Evolutionary conservation across 2,888 invertebrate genomes (phyloP).

Genomic region (Anoplius nigerrimus): DNA sequence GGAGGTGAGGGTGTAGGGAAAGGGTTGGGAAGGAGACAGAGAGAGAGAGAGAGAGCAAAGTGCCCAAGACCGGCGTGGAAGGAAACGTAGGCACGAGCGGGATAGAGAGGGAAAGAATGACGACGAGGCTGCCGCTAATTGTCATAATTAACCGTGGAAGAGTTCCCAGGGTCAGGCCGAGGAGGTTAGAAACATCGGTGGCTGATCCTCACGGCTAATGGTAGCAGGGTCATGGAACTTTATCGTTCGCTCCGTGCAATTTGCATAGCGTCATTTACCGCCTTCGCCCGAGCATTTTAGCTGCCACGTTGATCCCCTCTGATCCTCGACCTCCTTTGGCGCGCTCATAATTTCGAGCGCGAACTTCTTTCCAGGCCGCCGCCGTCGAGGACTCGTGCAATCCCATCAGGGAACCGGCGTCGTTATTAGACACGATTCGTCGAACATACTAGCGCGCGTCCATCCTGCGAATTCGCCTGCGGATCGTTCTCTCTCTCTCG

Average conservation of each 20-base stretch:
- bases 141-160: constrained; percentile 55
- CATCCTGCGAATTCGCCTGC: too few species aligned
- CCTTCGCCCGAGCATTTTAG: constrained; percentile 13
- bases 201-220: constrained; percentile 33
- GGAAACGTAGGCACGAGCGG: not conserved
- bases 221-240: constrained; percentile 45
- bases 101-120: not conserved
- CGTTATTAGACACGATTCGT: too few species aligned
- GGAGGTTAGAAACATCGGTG: constrained; percentile 24
- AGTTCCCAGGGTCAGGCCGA: constrained; percentile 42
- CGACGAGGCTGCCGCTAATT: constrained; percentile 47
- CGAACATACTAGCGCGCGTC: too few species aligned
- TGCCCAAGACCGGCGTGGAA: not conserved
- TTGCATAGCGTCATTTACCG: constrained; percentile 47
- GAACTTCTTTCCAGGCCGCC: constrained; percentile 14
- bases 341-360: not conserved
- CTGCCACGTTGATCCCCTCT: constrained; percentile 42
- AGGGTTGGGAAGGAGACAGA: not conserved
- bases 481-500: not conserved
- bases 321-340: constrained; percentile 25
- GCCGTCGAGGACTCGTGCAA: not conserved
- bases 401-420: not conserved
- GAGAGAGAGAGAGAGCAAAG: not conserved
- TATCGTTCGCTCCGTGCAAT: constrained; percentile 39
- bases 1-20: too few species aligned